A percentile compares a stretch with the other conserved stretches of the same genome.
phyloP scores from a whole-genome alignment of 2,797 vertebrate genomes.

The Alectoris magna region DNA sequence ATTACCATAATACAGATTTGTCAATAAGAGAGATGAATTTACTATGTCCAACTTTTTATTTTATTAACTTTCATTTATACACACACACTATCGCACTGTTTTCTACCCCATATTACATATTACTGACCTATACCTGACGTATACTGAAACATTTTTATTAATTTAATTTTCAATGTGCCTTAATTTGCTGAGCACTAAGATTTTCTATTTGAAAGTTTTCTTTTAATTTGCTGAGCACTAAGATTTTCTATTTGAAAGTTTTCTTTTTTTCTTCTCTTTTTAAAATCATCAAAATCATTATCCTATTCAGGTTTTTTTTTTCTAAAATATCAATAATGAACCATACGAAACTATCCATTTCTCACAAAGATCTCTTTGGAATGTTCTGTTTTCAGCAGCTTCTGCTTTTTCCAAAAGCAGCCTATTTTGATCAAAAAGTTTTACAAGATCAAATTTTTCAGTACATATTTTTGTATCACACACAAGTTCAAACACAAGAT shows the following conservation, averaged over 20 bases:
- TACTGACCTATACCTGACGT: not conserved
- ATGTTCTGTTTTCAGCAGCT: not conserved
- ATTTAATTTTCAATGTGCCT: not conserved
- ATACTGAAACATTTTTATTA: not conserved
- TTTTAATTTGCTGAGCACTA: not conserved
- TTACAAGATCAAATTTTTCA: not conserved
- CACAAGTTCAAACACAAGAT: not conserved
- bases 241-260: not conserved
- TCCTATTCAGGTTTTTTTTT: not conserved
- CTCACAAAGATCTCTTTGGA: not conserved
- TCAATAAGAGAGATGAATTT: not conserved
- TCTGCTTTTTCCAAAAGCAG: not conserved
- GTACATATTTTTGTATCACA: not conserved
- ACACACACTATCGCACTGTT: not conserved
- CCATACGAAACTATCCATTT: not conserved
- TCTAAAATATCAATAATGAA: not conserved
- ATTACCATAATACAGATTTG: not conserved
- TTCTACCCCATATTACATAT: not conserved
- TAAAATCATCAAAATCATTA: not conserved
- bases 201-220: not conserved
- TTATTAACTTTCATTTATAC: not conserved
- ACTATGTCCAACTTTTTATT: not conserved
- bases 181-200: not conserved
- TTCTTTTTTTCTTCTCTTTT: no score
- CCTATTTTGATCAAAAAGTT: not conserved